A percentile compares a stretch with the other conserved stretches of the same genome.
phyloP scores from a whole-genome alignment of 1,140 invertebrate species.

The Drosophila simulans region DNA sequence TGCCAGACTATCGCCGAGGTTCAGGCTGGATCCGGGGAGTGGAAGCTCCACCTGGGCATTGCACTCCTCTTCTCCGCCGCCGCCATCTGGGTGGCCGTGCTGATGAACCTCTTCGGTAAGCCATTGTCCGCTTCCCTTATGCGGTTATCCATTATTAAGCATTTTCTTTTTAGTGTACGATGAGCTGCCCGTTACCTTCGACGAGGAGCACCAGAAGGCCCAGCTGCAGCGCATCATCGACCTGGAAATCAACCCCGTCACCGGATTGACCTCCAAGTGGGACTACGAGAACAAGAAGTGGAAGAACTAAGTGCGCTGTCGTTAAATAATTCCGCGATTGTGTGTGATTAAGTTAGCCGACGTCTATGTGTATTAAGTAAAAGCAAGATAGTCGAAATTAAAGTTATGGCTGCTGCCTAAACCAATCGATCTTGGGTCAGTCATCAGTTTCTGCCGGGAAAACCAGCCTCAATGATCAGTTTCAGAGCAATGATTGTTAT shows the following conservation, averaged over 20 bases:
- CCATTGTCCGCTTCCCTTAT: no score
- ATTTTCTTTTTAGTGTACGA: constrained; percentile 88
- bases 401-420: constrained; percentile 67
- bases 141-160: neutral
- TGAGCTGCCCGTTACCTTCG: constrained; percentile 89
- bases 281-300: constrained; percentile 90
- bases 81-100: constrained; percentile 89
- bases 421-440: constrained; percentile 13
- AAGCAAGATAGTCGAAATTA: constrained; percentile 74
- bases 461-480: neutral
- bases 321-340: constrained; percentile 70
- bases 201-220: constrained; percentile 90
- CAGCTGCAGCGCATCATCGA: constrained; percentile 93
- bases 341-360: constrained; percentile 72
- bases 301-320: constrained; percentile 85
- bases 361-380: constrained; percentile 69
- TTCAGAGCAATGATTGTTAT: neutral
- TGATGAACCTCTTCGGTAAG: constrained; percentile 90
- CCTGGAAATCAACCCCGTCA: constrained; percentile 91
- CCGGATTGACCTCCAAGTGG: constrained; percentile 90
- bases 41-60: constrained; percentile 91
- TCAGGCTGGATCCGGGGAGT: constrained; percentile 93
- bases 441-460: neutral
- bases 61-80: constrained; percentile 86
- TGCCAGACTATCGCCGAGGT: constrained; percentile 97